A percentile compares a stretch with the other conserved stretches of the same genome.
Evolutionary conservation across 2,113 vertebrate species (phyloP).

Genomic region (Laticauda colubrina): DNA sequence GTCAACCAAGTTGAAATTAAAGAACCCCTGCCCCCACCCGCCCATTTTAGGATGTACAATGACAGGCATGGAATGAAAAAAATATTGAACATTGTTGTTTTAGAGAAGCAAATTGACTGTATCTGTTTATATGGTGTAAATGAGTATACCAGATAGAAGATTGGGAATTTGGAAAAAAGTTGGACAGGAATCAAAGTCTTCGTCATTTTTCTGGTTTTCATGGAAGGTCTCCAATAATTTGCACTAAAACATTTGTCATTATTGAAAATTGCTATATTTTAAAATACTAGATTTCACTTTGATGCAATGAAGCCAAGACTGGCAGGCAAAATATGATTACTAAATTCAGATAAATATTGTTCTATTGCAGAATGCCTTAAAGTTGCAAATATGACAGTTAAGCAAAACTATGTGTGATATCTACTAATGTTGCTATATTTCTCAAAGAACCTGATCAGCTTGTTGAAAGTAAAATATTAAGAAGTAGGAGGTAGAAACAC

Average conservation of each 20-base stretch:
- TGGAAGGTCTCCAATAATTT: not conserved
- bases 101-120: not conserved
- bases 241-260: not conserved
- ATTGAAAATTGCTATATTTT: not conserved
- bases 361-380: not conserved
- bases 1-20: not conserved
- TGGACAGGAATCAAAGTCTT: not conserved
- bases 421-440: not conserved
- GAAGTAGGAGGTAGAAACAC: constrained; percentile 7
- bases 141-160: not conserved
- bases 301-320: not conserved
- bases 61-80: not conserved
- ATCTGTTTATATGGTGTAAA: not conserved
- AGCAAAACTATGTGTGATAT: not conserved
- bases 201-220: not conserved
- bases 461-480: not conserved
- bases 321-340: too few relatives aligned
- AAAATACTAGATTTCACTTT: not conserved
- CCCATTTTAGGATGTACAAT: not conserved
- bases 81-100: not conserved
- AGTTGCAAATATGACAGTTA: not conserved
- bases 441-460: not conserved
- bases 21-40: not conserved
- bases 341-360: not conserved
- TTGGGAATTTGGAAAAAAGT: not conserved